These are phyloP conservation scores for Rhimphoctona megacephalus DNA, from an alignment of 2,888 invertebrate genomes.

Conservation along the genomic window DNA sequence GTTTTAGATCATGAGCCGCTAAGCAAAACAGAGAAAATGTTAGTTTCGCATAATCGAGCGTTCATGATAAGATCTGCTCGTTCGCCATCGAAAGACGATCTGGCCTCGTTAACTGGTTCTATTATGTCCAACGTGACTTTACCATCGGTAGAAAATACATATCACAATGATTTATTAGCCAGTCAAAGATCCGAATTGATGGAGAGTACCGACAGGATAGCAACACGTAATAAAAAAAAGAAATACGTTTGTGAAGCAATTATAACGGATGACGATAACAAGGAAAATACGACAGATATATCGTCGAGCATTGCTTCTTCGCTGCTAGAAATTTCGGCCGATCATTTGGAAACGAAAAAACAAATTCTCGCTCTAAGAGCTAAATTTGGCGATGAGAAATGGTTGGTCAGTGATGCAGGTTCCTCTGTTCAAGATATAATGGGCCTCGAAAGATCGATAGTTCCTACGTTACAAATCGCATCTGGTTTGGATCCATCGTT, in stretches of 20 bases:
- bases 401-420: constrained; percentile 87
- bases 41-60: constrained; percentile 80
- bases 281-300: constrained; percentile 74
- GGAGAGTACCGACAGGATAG: constrained; percentile 68
- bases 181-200: constrained; percentile 66
- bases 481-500: constrained; percentile 61
- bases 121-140: constrained; percentile 67
- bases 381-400: constrained; percentile 87
- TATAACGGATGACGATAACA: constrained; percentile 84
- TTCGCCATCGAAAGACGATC: constrained; percentile 71
- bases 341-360: constrained; percentile 87
- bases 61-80: constrained; percentile 73
- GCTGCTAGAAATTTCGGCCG: constrained; percentile 80
- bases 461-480: constrained; percentile 72
- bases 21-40: constrained; percentile 86
- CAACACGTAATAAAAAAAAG: constrained; percentile 74
- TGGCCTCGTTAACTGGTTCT: constrained; percentile 71
- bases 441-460: constrained; percentile 84
- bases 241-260: constrained; percentile 83
- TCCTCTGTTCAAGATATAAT: constrained; percentile 86
- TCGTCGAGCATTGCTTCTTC: constrained; percentile 74
- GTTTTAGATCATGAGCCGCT: constrained; percentile 86
- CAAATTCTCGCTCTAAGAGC: constrained; percentile 87
- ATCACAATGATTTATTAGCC: constrained; percentile 51
- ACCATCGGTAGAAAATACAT: constrained; percentile 55